Percentiles rank a stretch among this genome's conserved stretches.
phyloP scores from a whole-genome alignment of 2,797 vertebrate species.

The Percopsis omiscomaycus region DNA sequence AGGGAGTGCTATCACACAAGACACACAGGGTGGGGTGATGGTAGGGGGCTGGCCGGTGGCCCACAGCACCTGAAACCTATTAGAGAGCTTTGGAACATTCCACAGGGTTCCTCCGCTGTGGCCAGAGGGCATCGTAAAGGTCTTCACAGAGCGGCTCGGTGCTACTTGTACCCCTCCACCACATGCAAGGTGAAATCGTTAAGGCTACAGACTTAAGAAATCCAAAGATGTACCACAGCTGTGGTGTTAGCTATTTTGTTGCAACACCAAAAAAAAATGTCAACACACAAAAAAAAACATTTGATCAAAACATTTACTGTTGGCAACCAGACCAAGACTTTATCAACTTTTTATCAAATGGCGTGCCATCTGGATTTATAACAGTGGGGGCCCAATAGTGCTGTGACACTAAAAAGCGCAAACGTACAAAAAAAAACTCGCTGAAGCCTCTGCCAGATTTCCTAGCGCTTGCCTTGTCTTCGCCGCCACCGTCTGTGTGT shows the following conservation, averaged over 20 bases:
- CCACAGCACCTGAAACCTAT: slow-evolving; percentile 83
- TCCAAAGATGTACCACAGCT: slow-evolving; percentile 10
- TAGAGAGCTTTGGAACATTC: slow-evolving; percentile 83
- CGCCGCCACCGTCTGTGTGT: slow-evolving; percentile 21
- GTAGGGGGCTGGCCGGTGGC: slow-evolving; percentile 71
- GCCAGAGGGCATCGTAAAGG: slow-evolving; percentile 82
- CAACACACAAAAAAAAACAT: slow-evolving; percentile 31
- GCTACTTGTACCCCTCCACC: slow-evolving; percentile 44
- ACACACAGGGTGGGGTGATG: slow-evolving; percentile 56
- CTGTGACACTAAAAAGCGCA: slow-evolving; percentile 74
- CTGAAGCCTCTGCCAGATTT: slow-evolving; percentile 71
- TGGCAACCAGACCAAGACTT: slow-evolving; percentile 68
- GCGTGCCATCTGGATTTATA: slow-evolving; percentile 79
- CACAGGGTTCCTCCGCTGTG: slow-evolving; percentile 77
- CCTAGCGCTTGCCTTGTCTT: slow-evolving; percentile 62
- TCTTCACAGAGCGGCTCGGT: slow-evolving; percentile 66
- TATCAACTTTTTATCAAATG: slow-evolving; percentile 76
- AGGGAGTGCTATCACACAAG: slow-evolving; percentile 63
- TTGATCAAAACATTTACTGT: slow-evolving; percentile 62
- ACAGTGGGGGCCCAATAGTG: slow-evolving; percentile 74
- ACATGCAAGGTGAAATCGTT: slow-evolving; percentile 69
- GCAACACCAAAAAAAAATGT: too few relatives aligned
- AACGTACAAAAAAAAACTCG: slow-evolving; percentile 65
- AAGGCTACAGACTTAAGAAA: slow-evolving; percentile 39
- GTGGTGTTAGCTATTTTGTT: slow-evolving; percentile 8